Evolutionary conservation across 2,113 vertebrate species (phyloP).

Genomic region (Apaloderma vittatum): DNA sequence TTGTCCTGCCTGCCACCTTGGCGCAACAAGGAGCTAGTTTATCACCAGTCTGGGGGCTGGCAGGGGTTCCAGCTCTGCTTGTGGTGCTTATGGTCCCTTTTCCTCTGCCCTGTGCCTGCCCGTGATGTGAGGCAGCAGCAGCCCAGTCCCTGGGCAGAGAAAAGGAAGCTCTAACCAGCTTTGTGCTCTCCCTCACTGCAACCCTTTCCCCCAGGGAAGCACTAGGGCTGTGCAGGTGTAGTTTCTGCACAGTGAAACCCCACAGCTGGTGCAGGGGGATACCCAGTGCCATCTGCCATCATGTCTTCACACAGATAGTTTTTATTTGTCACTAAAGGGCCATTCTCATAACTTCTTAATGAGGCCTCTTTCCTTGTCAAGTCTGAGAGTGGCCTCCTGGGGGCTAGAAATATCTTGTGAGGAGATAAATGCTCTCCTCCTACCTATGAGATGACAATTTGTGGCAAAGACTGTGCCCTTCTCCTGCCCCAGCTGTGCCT

Average conservation of each 20-base stretch:
- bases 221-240: accelerated
- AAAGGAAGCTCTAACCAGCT: neutral
- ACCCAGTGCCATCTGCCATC: neutral
- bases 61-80: neutral
- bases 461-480: accelerated
- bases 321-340: neutral
- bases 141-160: accelerated
- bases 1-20: accelerated
- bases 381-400: neutral
- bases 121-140: accelerated
- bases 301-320: accelerated
- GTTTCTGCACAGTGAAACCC: neutral
- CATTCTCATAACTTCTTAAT: neutral
- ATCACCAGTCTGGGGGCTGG: accelerated
- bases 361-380: neutral
- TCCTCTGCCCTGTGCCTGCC: neutral
- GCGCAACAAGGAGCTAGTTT: neutral
- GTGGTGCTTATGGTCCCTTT: neutral
- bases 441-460: neutral
- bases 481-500: accelerated
- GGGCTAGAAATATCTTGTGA: neutral
- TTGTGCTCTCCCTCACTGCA: neutral
- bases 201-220: neutral
- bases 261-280: neutral
- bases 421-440: neutral